Conservation (phyloP, 2,797 vertebrate genomes). For the Alosa sapidissima region DNA sequence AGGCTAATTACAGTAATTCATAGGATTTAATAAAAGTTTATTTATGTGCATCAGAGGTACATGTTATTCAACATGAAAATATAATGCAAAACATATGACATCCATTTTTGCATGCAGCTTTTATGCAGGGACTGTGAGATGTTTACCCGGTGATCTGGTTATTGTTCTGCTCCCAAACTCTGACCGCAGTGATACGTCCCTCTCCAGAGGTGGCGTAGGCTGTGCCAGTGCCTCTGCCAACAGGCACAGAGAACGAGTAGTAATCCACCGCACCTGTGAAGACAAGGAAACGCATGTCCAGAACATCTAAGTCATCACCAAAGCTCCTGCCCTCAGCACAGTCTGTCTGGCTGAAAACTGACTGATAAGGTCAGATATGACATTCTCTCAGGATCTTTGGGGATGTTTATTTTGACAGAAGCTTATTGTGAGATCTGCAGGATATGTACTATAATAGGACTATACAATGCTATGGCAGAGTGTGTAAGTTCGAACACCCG, state of each 20-base stretch:
- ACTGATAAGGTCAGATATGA: background rate
- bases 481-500: background rate
- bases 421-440: background rate
- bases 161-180: slow-evolving; percentile 9
- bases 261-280: background rate
- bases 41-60: no score
- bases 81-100: no score
- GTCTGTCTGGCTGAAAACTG: background rate
- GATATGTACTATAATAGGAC: background rate
- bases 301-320: slow-evolving; percentile 1
- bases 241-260: slow-evolving; percentile 13
- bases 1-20: no score
- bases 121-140: background rate
- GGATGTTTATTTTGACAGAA: background rate
- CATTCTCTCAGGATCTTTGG: background rate
- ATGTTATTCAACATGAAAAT: no score
- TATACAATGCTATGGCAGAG: background rate
- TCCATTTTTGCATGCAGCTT: no score
- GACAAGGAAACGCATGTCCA: background rate
- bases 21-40: no score
- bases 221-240: slow-evolving; percentile 11
- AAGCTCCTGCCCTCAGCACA: background rate
- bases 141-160: slow-evolving; percentile 17
- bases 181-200: slow-evolving; percentile 19
- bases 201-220: slow-evolving; percentile 10